Conservation (phyloP, 1,140 invertebrate genomes). For the Campoletis sonorensis region DNA sequence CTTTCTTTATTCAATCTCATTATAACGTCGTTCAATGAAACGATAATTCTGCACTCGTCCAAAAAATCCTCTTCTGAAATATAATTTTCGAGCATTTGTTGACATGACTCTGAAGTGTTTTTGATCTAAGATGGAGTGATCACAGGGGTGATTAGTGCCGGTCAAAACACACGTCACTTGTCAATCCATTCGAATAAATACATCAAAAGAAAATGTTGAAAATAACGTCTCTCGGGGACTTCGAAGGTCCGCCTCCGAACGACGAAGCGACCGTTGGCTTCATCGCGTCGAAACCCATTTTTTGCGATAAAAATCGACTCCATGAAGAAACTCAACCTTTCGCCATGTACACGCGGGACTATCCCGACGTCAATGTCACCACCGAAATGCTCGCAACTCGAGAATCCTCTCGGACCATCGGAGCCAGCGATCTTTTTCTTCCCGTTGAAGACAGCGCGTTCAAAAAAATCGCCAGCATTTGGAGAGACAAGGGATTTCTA, state of each 20-base stretch:
- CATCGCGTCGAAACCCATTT: slow-evolving; percentile 54
- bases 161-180: background rate
- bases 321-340: slow-evolving; percentile 68
- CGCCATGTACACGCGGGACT: slow-evolving; percentile 62
- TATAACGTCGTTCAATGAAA: too few species aligned
- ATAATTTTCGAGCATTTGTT: background rate
- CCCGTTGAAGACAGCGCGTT: slow-evolving; percentile 73
- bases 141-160: background rate
- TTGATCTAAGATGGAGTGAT: background rate
- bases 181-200: background rate
- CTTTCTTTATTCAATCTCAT: background rate
- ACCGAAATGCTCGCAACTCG: slow-evolving; percentile 70
- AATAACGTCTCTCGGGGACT: slow-evolving; percentile 66
- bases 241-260: slow-evolving; percentile 60
- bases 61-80: background rate
- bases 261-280: slow-evolving; percentile 60
- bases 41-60: background rate
- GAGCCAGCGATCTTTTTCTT: slow-evolving; percentile 71
- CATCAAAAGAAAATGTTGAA: slow-evolving; percentile 63
- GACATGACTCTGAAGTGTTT: background rate
- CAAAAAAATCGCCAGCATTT: slow-evolving; percentile 71
- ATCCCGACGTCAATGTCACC: slow-evolving; percentile 67
- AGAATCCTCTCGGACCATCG: slow-evolving; percentile 68
- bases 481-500: slow-evolving; percentile 78
- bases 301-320: slow-evolving; percentile 62